A percentile compares a stretch with the other conserved stretches of the same genome.
Conservation (phyloP, 1,140 invertebrate genomes). For the Diorhabda carinulata region DNA sequence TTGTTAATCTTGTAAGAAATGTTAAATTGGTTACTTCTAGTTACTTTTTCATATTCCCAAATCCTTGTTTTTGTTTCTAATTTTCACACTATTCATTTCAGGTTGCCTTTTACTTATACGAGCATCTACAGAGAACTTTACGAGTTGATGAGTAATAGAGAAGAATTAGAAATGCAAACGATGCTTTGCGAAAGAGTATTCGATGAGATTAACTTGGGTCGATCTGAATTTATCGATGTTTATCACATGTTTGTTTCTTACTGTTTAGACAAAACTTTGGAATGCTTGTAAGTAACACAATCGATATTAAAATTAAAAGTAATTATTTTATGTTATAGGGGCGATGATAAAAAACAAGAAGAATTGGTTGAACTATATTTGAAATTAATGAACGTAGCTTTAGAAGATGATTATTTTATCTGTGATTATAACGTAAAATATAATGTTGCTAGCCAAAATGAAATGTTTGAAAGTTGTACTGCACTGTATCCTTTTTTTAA, state of each 20-base stretch:
- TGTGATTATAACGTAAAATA: slow-evolving; percentile 60
- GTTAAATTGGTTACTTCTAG: no score
- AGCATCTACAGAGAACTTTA: slow-evolving; percentile 36
- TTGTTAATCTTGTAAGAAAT: no score
- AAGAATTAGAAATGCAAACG: slow-evolving; percentile 24
- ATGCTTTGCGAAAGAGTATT: slow-evolving; percentile 30
- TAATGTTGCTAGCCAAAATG: slow-evolving; percentile 30
- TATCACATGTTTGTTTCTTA: slow-evolving; percentile 36
- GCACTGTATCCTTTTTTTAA: slow-evolving; percentile 36
- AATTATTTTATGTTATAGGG: slow-evolving; percentile 45
- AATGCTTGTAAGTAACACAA: slow-evolving; percentile 31
- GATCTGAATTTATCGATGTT: slow-evolving; percentile 38
- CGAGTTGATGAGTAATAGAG: slow-evolving; percentile 31
- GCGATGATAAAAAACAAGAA: slow-evolving; percentile 49
- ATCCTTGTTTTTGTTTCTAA: no score
- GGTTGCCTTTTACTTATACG: slow-evolving; percentile 38
- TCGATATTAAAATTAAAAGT: neutral
- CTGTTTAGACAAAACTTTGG: slow-evolving; percentile 38
- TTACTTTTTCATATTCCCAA: no score
- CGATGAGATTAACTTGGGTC: slow-evolving; percentile 32
- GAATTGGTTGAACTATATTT: slow-evolving; percentile 57
- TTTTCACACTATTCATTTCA: slow-evolving; percentile 18
- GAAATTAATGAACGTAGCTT: slow-evolving; percentile 56
- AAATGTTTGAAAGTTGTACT: slow-evolving; percentile 37
- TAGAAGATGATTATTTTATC: slow-evolving; percentile 65